Percentiles rank a stretch among this genome's conserved stretches.
Evolutionary conservation across 35 echinoderm and acorn worm genomes (phyloP).

Genomic region (Lytechinus variegatus): DNA sequence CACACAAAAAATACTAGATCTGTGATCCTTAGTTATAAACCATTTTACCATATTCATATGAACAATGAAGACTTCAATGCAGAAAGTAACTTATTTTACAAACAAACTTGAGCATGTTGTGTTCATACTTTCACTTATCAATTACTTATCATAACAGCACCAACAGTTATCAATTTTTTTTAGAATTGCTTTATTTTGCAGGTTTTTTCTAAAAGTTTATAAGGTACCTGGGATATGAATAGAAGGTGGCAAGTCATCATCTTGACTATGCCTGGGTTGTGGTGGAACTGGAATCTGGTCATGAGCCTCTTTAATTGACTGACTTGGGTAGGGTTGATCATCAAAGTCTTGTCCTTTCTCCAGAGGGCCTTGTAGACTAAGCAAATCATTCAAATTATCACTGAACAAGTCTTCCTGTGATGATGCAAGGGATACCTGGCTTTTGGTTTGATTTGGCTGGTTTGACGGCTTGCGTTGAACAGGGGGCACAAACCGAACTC

Average conservation of each 20-base stretch:
- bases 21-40: background rate
- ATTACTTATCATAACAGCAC: no score
- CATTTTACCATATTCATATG: background rate
- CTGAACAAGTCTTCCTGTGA: background rate
- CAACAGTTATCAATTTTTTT: no score
- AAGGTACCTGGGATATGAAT: background rate
- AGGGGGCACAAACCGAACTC: slow-evolving; percentile 43
- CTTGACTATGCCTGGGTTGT: background rate
- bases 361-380: background rate
- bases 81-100: background rate
- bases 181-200: no score
- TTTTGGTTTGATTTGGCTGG: background rate
- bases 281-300: background rate
- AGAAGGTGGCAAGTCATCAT: background rate
- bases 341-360: background rate
- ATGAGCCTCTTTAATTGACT: background rate
- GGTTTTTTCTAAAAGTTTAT: no score
- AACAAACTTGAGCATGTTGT: no score
- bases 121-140: no score
- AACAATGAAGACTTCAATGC: background rate
- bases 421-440: background rate
- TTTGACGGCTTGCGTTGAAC: background rate
- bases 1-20: background rate
- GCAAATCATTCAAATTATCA: background rate
- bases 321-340: background rate